Conservation (phyloP, 2,113 vertebrate species). For the Barnardius zonarius region DNA sequence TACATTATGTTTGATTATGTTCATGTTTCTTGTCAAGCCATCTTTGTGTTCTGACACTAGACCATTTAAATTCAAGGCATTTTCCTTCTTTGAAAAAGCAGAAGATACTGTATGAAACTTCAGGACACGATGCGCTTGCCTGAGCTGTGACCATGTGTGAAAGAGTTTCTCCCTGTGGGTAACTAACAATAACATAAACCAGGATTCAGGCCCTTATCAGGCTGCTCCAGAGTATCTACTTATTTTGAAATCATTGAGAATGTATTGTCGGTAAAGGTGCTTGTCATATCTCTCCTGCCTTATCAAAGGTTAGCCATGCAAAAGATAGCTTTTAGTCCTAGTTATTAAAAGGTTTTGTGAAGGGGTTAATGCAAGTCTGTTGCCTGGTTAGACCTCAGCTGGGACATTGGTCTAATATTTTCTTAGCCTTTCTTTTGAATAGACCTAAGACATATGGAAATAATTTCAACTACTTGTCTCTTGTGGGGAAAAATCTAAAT, state of each 20-base stretch:
- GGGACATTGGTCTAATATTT: background rate
- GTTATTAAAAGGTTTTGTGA: background rate
- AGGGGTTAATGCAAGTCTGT: background rate
- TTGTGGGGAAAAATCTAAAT: background rate
- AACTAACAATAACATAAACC: background rate
- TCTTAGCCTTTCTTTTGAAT: conserved; percentile 4
- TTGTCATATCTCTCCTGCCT: background rate
- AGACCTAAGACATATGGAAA: background rate
- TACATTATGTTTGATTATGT: background rate
- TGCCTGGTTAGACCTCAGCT: background rate
- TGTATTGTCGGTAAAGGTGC: background rate
- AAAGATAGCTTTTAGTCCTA: background rate
- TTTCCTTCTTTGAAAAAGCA: background rate
- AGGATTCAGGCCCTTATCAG: background rate
- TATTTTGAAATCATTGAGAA: background rate
- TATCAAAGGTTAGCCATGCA: conserved; percentile 26
- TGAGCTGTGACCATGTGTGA: background rate
- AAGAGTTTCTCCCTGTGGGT: background rate
- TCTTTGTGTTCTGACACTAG: background rate
- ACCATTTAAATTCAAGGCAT: background rate
- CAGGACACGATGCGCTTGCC: background rate
- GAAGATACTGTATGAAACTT: background rate
- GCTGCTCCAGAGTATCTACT: conserved; percentile 23
- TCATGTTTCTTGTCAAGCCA: background rate
- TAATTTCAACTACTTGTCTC: background rate